A percentile compares a stretch with the other conserved stretches of the same genome.
Evolutionary conservation across 2,888 invertebrate species (phyloP).

Genomic region (Trissolcus japonicus): DNA sequence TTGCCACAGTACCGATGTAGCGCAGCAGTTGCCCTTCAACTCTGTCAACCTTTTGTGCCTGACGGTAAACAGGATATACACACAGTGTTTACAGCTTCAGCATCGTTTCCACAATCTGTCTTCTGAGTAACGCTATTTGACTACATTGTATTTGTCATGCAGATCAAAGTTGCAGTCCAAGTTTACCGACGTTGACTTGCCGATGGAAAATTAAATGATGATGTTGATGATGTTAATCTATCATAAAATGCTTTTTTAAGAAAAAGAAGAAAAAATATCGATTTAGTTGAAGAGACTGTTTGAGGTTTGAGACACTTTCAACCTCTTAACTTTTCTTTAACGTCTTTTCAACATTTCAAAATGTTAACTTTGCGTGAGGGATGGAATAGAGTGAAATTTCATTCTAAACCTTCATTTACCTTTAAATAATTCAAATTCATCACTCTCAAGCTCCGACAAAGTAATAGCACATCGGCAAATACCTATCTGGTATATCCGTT

Average conservation of each 20-base stretch:
- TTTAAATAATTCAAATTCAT: slow-evolving; percentile 1
- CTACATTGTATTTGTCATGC: slow-evolving; percentile 50
- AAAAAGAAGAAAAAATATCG: no score
- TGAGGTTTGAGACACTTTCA: no score
- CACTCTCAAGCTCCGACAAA: neutral
- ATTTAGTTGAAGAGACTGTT: no score
- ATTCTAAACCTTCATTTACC: no score
- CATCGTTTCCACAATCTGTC: slow-evolving; percentile 52
- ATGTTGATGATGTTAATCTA: slow-evolving; percentile 8
- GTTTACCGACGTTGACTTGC: slow-evolving; percentile 21
- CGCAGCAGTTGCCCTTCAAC: slow-evolving; percentile 48
- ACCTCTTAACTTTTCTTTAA: no score
- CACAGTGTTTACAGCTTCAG: slow-evolving; percentile 51
- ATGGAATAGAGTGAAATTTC: no score
- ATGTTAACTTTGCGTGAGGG: neutral
- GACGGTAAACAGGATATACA: slow-evolving; percentile 47
- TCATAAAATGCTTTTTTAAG: no score
- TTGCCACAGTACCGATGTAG: slow-evolving; percentile 50
- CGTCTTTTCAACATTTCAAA: no score
- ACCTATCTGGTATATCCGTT: slow-evolving; percentile 4
- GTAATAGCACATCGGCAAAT: slow-evolving; percentile 3
- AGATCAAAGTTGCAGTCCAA: slow-evolving; percentile 45
- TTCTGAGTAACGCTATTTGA: slow-evolving; percentile 53
- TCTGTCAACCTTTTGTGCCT: slow-evolving; percentile 42
- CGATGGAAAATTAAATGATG: slow-evolving; percentile 45